Evolutionary conservation across 2,888 invertebrate genomes (phyloP), one percentile per base, ranked within the genome.

Genomic region (Trissoscelio sp.): DNA sequence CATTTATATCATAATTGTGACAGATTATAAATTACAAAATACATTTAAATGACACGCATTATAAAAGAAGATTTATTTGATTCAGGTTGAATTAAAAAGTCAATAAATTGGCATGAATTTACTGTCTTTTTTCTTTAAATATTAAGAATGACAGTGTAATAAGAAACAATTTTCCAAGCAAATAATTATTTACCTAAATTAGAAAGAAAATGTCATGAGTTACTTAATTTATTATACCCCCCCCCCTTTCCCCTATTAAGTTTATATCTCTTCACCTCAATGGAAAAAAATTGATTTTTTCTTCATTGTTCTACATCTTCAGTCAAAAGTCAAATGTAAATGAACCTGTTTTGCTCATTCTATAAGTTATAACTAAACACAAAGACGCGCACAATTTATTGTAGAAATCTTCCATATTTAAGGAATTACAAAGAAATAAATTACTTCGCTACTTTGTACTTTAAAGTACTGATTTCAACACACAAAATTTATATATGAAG

Each of bases 121-220:
- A 14, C 7, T 14, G 2, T 44, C 44, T 14, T 12, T 44, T 44
- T 16, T 14, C 12, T 14, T 14, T n/a, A 3, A 7, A 14, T 44
- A 44, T 14, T 16, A 44, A 44, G 44, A 44, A 44, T 14, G 44
- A 14, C 44, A 44, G 44, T 44, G 44, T 44, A 44, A 44, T 44
- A 14, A 7, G 14, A 14, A 44, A 44, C 12, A 3, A 11, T 44
- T 44, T 44, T 44, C 44, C 6, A 14, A 44, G 16, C 6, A 14
- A 44, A 44, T 12, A 44, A 44, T 4, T 7, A 44, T 44, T 12
- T 14, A n/a, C 44, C 44, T 44, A 44, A 44, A 12, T 44, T 44
- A 6, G 44, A 44, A 11, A 4, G 44, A 44, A 44, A 44, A 44
- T 44, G 44, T 44, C 44, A 44, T 44, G 4, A 44, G 44, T 12